Percentiles rank a stretch among this genome's conserved stretches.
phyloP scores from a whole-genome alignment of 2,797 vertebrate species.

The Chromobotia macracanthus region DNA sequence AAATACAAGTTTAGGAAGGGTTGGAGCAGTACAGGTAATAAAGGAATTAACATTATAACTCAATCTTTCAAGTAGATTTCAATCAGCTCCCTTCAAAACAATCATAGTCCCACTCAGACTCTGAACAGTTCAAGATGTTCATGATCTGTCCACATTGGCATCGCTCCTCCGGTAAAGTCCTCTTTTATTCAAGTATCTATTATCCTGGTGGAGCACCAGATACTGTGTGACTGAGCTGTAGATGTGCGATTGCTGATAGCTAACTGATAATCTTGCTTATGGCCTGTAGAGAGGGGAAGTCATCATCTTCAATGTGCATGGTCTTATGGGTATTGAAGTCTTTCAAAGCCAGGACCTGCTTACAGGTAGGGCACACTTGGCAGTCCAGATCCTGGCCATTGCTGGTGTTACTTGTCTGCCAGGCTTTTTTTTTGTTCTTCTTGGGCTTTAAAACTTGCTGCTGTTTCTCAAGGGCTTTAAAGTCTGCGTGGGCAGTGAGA shows the following conservation, averaged over 20 bases:
- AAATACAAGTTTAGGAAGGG: slow-evolving; percentile 29
- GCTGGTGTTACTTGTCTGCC: slow-evolving; percentile 75
- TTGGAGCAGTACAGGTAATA: slow-evolving; percentile 21
- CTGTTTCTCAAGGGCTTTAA: slow-evolving; percentile 78
- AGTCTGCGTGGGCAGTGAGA: slow-evolving; percentile 87
- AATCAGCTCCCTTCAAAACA: not conserved
- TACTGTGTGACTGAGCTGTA: slow-evolving; percentile 37
- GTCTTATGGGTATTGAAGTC: slow-evolving; percentile 89
- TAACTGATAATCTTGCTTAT: slow-evolving; percentile 95
- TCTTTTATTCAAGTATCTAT: slow-evolving; percentile 32
- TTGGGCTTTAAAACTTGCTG: slow-evolving; percentile 77
- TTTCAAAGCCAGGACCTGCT: slow-evolving; percentile 90
- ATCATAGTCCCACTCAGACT: slow-evolving; percentile 4
- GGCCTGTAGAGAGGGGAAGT: slow-evolving; percentile 95
- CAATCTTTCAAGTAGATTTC: slow-evolving; percentile 35
- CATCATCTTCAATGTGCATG: slow-evolving; percentile 87
- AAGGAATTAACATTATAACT: slow-evolving; percentile 39
- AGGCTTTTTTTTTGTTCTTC: slow-evolving; percentile 88
- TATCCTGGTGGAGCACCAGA: slow-evolving; percentile 31
- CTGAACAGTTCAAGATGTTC: not conserved
- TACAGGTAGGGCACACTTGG: slow-evolving; percentile 88
- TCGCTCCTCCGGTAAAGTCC: slow-evolving; percentile 18
- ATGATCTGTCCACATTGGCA: slow-evolving; percentile 19
- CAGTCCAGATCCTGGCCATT: slow-evolving; percentile 84
- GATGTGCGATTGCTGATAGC: slow-evolving; percentile 55